These are phyloP conservation scores for Wasmannia auropunctata DNA, from an alignment of 1,140 invertebrate species.

Conservation along the genomic window DNA sequence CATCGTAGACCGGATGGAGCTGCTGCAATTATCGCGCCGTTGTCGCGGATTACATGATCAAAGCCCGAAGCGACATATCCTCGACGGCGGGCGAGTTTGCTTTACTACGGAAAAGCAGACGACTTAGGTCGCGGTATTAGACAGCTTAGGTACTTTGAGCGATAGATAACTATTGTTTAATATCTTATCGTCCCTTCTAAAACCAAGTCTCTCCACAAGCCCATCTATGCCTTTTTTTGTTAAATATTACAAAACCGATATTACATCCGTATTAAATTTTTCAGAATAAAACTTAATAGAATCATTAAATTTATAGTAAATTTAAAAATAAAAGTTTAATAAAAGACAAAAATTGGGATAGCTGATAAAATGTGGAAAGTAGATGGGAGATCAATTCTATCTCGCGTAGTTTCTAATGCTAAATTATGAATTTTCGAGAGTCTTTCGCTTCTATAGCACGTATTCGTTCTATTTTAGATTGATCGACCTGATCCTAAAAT, in stretches of 20 bases:
- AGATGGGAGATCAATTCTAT: not conserved
- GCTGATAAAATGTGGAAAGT: not conserved
- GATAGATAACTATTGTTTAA: not conserved
- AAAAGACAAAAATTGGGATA: not conserved
- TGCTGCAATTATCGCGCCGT: constrained; percentile 12
- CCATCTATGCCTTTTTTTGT: not conserved
- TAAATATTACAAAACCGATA: not conserved
- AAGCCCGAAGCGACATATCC: constrained; percentile 10
- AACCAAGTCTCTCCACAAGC: not conserved
- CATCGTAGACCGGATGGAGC: not conserved
- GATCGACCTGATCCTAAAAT: not conserved
- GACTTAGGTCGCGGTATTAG: constrained; percentile 20
- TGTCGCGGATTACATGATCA: constrained; percentile 11
- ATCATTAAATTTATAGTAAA: not conserved
- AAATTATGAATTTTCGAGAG: not conserved
- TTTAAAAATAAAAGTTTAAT: not conserved
- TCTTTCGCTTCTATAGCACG: not conserved
- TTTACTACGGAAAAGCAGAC: not conserved
- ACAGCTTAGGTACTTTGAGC: not conserved
- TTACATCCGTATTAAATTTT: not conserved
- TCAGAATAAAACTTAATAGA: not conserved
- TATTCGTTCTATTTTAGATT: not conserved
- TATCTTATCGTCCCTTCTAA: not conserved
- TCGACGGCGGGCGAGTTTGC: constrained; percentile 2
- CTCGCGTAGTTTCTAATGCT: not conserved